Evolutionary conservation across 2,797 vertebrate species (phyloP), one percentile per base, ranked within the genome.

Genomic region (Chiroxiphia lanceolata): DNA sequence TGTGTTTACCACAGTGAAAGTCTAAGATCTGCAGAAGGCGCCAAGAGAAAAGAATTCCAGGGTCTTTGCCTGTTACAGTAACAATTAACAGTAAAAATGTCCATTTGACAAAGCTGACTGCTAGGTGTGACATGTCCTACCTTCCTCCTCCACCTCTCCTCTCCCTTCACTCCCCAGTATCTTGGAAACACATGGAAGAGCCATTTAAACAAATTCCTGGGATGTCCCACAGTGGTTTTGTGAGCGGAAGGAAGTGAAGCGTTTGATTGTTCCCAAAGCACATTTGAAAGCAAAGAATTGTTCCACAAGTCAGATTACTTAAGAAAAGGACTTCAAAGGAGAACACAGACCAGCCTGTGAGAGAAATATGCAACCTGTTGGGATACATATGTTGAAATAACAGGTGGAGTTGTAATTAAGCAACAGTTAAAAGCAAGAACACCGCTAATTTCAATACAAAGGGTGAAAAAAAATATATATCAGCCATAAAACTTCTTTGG

Each of bases 231-330:
- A 78, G 72, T 6, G 26, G 42, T 53, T 94, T 54, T 44, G 1
- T 4, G 83, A 86, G 77, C 10, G 4, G 71, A 95, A 95, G 88
- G 87, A 94, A 95, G 38, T 8, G 85, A 95, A 95, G 47, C 7
- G 82, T 92, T 33, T 82, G 68, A 80, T 15, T 83, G 69, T 83
- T 93, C 77, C 79, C 91, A 90, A 91, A 83, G 77, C 72, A 76
- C 38, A 11, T 86, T 64, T 71, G 71, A 51, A 82, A 94, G 86
- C 84, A 83, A 74, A 89, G 79, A 87, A 83, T 7, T 56, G 61
- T 60, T 94, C 87, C 65, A 29, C 61, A 29, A 85, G 64, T 76
- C 44, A 75, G 42, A 59, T 31, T 64, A 75, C 74, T 90, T 59
- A 19, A 56, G 75, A 50, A 78, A 86, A 83, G 63, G 38, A 63